Evolutionary conservation across 2,888 invertebrate genomes (phyloP).

Genomic region (Drosophila engyochracea): DNA sequence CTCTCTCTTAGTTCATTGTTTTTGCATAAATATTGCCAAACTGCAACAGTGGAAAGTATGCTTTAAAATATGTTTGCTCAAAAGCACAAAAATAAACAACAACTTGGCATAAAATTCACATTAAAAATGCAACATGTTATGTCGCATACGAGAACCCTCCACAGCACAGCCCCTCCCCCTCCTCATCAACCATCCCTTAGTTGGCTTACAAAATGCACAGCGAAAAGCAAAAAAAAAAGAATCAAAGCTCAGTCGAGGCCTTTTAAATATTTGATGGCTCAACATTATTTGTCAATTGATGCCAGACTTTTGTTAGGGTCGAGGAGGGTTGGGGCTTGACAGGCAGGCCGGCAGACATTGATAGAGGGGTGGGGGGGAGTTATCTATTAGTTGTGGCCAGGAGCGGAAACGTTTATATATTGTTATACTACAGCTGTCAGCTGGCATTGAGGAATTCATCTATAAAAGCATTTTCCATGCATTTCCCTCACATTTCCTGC

Average conservation of each 20-base stretch:
- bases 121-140: conserved; percentile 80
- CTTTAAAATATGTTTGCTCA: conserved; percentile 70
- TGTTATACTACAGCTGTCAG: conserved; percentile 72
- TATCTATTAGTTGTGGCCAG: conserved; percentile 73
- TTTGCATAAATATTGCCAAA: conserved; percentile 48
- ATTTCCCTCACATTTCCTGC: conserved; percentile 77
- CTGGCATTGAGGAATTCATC: conserved; percentile 62
- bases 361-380: background rate
- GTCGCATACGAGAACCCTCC: conserved; percentile 61
- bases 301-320: conserved; percentile 33
- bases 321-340: background rate
- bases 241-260: conserved; percentile 43
- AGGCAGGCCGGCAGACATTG: conserved; percentile 4
- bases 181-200: background rate
- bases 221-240: background rate
- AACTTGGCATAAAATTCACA: conserved; percentile 64
- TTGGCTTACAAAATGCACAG: conserved; percentile 21
- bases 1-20: conserved; percentile 38
- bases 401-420: conserved; percentile 51
- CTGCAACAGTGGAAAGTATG: conserved; percentile 52
- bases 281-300: conserved; percentile 77
- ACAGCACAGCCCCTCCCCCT: background rate
- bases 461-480: conserved; percentile 74
- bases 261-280: conserved; percentile 77
- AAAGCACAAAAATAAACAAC: conserved; percentile 31